Conservation (phyloP, 2,797 vertebrate genomes). For the Liparis tanakae region DNA sequence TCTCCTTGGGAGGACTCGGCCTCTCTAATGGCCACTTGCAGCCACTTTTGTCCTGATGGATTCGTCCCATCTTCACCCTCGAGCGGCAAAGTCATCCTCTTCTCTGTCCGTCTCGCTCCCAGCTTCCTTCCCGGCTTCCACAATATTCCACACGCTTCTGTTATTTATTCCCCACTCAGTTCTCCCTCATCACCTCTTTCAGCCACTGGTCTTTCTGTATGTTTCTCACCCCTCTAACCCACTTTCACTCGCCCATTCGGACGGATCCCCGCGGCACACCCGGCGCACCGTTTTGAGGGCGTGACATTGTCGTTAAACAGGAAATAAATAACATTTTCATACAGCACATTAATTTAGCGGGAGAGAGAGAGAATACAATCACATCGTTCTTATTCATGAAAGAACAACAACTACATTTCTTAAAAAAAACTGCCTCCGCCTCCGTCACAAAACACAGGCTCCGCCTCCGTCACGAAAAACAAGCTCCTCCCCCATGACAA, state of each 20-base stretch:
- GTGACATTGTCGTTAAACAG: not conserved
- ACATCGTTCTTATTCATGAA: too few species aligned
- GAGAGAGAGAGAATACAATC: too few species aligned
- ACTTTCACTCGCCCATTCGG: not conserved
- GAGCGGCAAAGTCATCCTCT: not conserved
- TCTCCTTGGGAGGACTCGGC: not conserved
- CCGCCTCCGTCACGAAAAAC: too few species aligned
- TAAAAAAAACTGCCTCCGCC: too few species aligned
- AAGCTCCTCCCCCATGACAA: too few species aligned
- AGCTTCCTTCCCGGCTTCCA: slow-evolving; percentile 4
- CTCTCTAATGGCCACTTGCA: not conserved
- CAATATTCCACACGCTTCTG: not conserved
- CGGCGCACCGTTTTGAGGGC: not conserved
- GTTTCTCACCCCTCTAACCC: not conserved
- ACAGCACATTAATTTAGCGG: too few species aligned
- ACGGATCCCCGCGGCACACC: not conserved
- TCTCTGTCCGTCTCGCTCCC: not conserved
- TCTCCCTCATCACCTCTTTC: not conserved
- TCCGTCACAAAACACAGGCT: too few species aligned
- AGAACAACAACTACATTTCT: too few species aligned
- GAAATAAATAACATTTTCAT: too few species aligned
- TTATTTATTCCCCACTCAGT: slow-evolving; percentile 8
- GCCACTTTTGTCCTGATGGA: not conserved
- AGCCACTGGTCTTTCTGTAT: not conserved
- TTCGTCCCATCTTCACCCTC: not conserved